Percentiles rank a stretch among this genome's conserved stretches.
Conservation (phyloP, 2,113 vertebrate genomes). For the Lagenorhynchus albirostris region DNA sequence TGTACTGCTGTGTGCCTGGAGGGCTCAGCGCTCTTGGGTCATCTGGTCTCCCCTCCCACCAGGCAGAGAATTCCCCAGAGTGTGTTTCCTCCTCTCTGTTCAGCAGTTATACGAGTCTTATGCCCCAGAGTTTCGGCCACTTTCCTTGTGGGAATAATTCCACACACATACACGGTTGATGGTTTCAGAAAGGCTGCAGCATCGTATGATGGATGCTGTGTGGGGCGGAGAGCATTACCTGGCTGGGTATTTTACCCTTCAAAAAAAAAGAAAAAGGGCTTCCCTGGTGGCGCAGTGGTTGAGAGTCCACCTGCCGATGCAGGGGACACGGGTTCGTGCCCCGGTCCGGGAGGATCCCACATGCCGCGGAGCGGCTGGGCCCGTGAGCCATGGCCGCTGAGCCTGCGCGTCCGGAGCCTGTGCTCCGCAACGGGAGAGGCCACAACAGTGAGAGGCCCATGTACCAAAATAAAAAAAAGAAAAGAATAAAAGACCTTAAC, state of each 20-base stretch:
- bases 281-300: too few species aligned
- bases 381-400: too few species aligned
- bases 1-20: background rate
- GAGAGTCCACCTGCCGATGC: too few species aligned
- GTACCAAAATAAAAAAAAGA: background rate
- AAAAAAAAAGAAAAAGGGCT: background rate
- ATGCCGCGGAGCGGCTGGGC: too few species aligned
- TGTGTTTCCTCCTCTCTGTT: background rate
- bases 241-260: background rate
- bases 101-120: background rate
- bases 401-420: too few species aligned
- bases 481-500: background rate
- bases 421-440: too few species aligned
- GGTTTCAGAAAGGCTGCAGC: background rate
- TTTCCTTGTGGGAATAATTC: conserved; percentile 33
- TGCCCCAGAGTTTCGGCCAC: background rate
- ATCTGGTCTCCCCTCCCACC: background rate
- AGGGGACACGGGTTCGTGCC: too few species aligned
- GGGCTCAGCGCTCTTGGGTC: background rate
- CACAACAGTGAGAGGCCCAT: too few species aligned
- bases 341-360: too few species aligned
- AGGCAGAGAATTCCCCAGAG: background rate
- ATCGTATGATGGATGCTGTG: background rate
- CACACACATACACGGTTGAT: background rate
- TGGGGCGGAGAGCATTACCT: background rate